Conservation (phyloP, 2,888 invertebrate genomes). For the Microctonus aethiopoides region DNA sequence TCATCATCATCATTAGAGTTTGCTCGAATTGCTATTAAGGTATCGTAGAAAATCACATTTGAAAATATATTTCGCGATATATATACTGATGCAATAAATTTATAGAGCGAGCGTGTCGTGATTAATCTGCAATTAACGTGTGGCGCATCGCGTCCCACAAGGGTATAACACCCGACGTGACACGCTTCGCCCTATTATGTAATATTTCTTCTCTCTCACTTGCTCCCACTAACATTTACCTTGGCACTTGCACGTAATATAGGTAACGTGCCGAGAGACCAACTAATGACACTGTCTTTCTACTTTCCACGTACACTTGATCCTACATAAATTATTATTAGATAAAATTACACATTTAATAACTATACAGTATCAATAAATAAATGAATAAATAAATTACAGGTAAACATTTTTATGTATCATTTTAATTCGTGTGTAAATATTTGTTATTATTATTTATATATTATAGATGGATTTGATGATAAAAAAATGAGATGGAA, state of each 20-base stretch:
- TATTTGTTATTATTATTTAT: too few species aligned
- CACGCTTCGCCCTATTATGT: conserved; percentile 12
- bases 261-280: conserved; percentile 21
- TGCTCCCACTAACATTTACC: not conserved
- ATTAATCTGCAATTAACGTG: conserved; percentile 30
- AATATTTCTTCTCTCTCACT: not conserved
- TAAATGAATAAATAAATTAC: too few species aligned
- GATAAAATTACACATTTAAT: conserved; percentile 34
- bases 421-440: too few species aligned
- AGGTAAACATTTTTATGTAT: too few species aligned
- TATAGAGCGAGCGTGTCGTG: conserved; percentile 27
- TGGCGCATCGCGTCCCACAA: conserved; percentile 28
- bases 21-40: conserved; percentile 8
- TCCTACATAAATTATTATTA: conserved; percentile 14
- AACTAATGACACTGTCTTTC: conserved; percentile 41
- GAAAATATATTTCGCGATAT: conserved; percentile 14
- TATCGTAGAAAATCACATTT: conserved; percentile 21
- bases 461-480: too few species aligned
- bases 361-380: not conserved
- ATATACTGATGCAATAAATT: conserved; percentile 20
- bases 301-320: conserved; percentile 18
- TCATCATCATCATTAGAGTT: not conserved
- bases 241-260: conserved; percentile 2
- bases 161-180: conserved; percentile 25
- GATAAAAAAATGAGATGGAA: too few species aligned